Evolutionary conservation across 2,113 vertebrate species (phyloP).

Genomic region (Stegastes partitus): DNA sequence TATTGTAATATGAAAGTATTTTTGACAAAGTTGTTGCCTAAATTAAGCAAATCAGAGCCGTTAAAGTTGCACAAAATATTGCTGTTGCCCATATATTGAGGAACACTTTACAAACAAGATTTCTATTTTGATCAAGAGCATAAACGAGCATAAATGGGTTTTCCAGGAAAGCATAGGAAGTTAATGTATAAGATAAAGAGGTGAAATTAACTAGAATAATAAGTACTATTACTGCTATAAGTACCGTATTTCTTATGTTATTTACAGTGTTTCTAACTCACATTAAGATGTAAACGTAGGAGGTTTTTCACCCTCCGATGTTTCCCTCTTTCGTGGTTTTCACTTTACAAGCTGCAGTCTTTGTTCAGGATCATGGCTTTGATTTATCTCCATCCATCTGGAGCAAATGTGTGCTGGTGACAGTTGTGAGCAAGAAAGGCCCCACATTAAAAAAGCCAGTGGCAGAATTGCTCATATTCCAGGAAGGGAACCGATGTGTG

Average conservation of each 20-base stretch:
- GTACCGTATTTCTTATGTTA: conserved; percentile 5
- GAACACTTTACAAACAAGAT: not conserved
- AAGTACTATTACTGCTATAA: not conserved
- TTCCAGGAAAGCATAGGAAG: not conserved
- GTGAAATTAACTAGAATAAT: not conserved
- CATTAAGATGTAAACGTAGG: conserved; percentile 27
- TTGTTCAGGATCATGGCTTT: conserved; percentile 52
- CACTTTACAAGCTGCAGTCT: conserved; percentile 54
- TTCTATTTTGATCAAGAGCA: no score
- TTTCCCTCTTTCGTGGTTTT: conserved; percentile 30
- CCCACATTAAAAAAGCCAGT: conserved; percentile 58
- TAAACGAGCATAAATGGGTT: not conserved
- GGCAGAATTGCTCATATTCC: conserved; percentile 55
- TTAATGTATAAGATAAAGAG: no score
- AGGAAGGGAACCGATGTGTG: conserved; percentile 44
- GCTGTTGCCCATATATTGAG: not conserved
- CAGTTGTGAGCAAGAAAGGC: conserved; percentile 50
- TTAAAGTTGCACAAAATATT: no score
- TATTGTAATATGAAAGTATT: conserved; percentile 29
- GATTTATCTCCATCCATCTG: conserved; percentile 62
- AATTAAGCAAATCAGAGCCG: not conserved
- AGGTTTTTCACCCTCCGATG: not conserved
- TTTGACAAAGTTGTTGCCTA: not conserved
- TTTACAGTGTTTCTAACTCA: conserved; percentile 15
- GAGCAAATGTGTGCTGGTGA: conserved; percentile 65